Evolutionary conservation across 2,797 vertebrate species (phyloP).

Genomic region (Rhinichthys osculus): DNA sequence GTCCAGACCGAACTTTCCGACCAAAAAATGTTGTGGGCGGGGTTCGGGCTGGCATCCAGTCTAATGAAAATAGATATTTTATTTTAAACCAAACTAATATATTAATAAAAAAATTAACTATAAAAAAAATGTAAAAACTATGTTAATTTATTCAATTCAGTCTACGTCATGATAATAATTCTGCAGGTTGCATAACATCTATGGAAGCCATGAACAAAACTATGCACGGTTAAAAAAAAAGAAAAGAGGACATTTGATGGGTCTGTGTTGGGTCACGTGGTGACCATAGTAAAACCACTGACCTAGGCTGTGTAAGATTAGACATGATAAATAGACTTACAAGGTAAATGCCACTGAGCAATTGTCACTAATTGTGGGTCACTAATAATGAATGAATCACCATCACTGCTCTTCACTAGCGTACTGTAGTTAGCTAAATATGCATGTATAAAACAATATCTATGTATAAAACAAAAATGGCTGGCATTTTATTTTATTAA

Average conservation of each 20-base stretch:
- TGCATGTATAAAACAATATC: too few relatives aligned
- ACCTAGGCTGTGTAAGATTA: conserved; percentile 14
- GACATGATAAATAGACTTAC: conserved; percentile 20
- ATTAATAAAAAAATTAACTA: background rate
- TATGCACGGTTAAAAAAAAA: background rate
- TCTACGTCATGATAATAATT: background rate
- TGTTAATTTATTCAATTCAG: background rate
- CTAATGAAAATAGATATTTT: background rate
- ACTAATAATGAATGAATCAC: conserved; percentile 39
- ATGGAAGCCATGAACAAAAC: background rate
- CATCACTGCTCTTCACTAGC: background rate
- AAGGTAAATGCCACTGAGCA: conserved; percentile 41
- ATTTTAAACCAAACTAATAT: background rate
- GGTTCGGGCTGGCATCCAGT: too few relatives aligned
- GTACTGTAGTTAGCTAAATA: background rate
- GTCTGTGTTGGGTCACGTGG: background rate
- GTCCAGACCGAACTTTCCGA: too few relatives aligned
- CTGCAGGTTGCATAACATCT: background rate
- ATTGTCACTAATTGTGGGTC: conserved; percentile 27
- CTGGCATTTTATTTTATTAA: conserved; percentile 20
- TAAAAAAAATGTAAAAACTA: background rate
- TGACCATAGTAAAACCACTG: conserved; percentile 12
- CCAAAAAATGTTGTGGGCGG: too few relatives aligned
- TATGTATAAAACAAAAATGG: conserved; percentile 31
- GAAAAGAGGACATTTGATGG: too few relatives aligned